phyloP scores from a whole-genome alignment of 2,113 vertebrate species.

The Petromus typicus region DNA sequence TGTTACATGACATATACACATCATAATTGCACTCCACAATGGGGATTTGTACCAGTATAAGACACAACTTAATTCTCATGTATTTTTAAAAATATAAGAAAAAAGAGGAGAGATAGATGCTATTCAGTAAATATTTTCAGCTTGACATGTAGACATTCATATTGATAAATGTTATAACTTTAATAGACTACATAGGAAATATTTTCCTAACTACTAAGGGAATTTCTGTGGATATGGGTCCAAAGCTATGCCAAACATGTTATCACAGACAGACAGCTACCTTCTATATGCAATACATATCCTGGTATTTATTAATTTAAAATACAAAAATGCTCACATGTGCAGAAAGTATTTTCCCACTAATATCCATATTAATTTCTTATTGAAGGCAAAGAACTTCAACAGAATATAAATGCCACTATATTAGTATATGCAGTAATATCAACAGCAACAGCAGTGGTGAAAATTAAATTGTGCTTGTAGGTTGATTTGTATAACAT shows the following conservation, averaged over 20 bases:
- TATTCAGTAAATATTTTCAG: neutral
- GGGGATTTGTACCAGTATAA: no score
- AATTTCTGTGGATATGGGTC: neutral
- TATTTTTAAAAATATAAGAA: neutral
- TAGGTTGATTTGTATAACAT: conserved; percentile 7
- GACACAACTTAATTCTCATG: no score
- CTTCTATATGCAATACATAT: neutral
- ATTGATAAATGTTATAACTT: neutral
- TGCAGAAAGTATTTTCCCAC: neutral
- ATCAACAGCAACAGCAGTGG: neutral
- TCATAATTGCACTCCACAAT: no score
- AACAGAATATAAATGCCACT: neutral
- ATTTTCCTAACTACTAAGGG: neutral
- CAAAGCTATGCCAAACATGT: conserved; percentile 2
- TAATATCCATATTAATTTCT: neutral
- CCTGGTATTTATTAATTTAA: neutral
- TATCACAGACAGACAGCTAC: neutral
- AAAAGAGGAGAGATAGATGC: neutral
- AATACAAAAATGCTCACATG: neutral
- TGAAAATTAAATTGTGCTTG: neutral
- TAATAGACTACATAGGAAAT: neutral
- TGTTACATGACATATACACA: no score
- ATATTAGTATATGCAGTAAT: conserved; percentile 32
- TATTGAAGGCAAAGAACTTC: conserved; percentile 34
- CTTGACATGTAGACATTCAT: neutral